Percentiles rank a stretch among this genome's conserved stretches.
Conservation (phyloP, 2,797 vertebrate genomes). For the Sitta carolinensis region DNA sequence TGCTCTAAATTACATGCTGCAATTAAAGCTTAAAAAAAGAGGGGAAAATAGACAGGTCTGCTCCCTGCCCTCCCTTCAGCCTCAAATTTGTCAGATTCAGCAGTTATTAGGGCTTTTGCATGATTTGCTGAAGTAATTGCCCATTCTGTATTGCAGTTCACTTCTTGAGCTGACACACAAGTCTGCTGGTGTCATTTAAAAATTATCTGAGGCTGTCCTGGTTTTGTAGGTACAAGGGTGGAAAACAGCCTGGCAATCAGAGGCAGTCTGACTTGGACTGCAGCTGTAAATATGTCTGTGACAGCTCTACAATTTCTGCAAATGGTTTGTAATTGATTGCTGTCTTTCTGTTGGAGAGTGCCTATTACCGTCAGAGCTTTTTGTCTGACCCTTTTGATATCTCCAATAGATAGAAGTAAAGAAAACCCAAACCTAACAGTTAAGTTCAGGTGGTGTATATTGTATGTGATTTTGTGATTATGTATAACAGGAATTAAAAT, state of each 20-base stretch:
- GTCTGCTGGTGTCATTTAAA: slow-evolving; percentile 15
- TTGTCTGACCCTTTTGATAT: slow-evolving; percentile 68
- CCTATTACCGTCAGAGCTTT: slow-evolving; percentile 78
- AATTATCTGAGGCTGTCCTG: slow-evolving; percentile 33
- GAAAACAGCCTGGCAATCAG: slow-evolving; percentile 42
- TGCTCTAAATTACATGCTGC: neutral
- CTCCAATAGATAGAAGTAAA: neutral
- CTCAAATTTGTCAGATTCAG: neutral
- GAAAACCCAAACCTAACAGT: neutral
- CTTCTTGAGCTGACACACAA: neutral
- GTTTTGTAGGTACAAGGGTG: slow-evolving; percentile 13
- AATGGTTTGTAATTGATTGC: slow-evolving; percentile 77
- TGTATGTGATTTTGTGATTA: neutral
- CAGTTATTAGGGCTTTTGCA: neutral
- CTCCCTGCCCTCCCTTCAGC: neutral
- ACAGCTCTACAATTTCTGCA: slow-evolving; percentile 77
- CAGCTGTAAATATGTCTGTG: slow-evolving; percentile 71
- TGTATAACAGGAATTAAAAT: slow-evolving; percentile 44
- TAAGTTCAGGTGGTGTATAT: slow-evolving; percentile 34
- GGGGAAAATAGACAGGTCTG: neutral
- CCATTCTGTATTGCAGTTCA: neutral
- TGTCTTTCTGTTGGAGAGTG: slow-evolving; percentile 66
- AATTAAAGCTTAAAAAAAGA: neutral
- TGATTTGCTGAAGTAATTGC: slow-evolving; percentile 10
- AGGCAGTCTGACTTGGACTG: slow-evolving; percentile 56